phyloP scores from a whole-genome alignment of 2,797 vertebrate species.

The Tinamus major region DNA sequence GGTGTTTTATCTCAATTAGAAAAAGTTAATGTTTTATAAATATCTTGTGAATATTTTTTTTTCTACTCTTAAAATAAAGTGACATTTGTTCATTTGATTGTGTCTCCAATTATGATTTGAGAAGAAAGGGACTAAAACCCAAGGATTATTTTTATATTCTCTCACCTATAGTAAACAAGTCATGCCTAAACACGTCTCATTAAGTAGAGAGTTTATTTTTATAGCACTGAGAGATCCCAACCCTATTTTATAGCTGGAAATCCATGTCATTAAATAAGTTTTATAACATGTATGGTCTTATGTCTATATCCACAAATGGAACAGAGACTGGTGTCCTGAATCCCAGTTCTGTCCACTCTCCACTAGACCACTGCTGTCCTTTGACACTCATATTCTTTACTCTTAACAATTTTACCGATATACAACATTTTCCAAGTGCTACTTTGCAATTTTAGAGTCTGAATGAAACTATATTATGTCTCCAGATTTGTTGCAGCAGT shows the following conservation, averaged over 20 bases:
- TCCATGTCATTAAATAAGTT: background rate
- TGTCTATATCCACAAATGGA: background rate
- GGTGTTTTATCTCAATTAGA: constrained; percentile 38
- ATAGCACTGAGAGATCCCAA: background rate
- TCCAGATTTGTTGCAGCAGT: background rate
- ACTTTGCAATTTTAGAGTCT: background rate
- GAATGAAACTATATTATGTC: background rate
- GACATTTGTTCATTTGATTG: background rate
- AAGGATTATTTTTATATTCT: background rate
- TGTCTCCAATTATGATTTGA: background rate
- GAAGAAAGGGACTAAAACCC: background rate
- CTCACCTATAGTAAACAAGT: background rate
- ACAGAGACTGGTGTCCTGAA: background rate
- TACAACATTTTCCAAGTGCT: background rate
- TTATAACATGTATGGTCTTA: background rate
- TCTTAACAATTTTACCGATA: background rate
- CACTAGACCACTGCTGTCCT: background rate
- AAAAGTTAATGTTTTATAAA: background rate
- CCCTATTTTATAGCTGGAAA: background rate
- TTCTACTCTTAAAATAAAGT: constrained; percentile 20
- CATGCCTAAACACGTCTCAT: background rate
- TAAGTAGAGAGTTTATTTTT: background rate
- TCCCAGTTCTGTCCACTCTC: background rate
- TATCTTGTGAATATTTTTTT: constrained; percentile 43
- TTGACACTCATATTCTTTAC: background rate